Percentiles rank a stretch among this genome's conserved stretches.
Conservation (phyloP, 37 sponge, comb jelly and placozoan species). For the Lycopodina hypogea region DNA sequence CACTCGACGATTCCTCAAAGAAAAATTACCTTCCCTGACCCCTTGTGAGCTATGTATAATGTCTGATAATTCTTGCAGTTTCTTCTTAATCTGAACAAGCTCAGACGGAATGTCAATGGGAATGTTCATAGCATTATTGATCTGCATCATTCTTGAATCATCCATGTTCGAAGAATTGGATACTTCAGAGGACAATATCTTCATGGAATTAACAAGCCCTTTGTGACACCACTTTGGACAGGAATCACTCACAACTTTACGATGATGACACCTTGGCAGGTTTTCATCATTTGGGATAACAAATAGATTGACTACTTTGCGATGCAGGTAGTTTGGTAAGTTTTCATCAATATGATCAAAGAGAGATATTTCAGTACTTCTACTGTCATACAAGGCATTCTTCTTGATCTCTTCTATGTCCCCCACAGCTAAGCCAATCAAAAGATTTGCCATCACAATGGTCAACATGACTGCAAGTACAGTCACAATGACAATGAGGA, state of each 20-base stretch:
- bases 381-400: conserved; percentile 61
- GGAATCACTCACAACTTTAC: too few relatives aligned
- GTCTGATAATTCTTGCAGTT: neutral
- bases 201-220: too few relatives aligned
- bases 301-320: neutral
- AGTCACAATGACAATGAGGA: neutral
- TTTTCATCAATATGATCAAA: conserved; percentile 32
- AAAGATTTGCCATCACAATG: conserved; percentile 73
- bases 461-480: conserved; percentile 8
- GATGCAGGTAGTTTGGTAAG: conserved; percentile 24
- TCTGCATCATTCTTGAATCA: neutral
- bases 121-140: neutral
- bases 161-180: too few relatives aligned
- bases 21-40: too few relatives aligned
- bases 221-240: too few relatives aligned
- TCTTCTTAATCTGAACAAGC: neutral
- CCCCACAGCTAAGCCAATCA: conserved; percentile 92
- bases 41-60: neutral
- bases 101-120: neutral
- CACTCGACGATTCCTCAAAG: neutral
- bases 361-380: conserved; percentile 19
- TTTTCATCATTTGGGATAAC: too few relatives aligned
- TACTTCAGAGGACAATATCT: too few relatives aligned
- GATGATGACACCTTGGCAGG: too few relatives aligned
- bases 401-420: conserved; percentile 68